Percentiles rank a stretch among this genome's conserved stretches.
Evolutionary conservation across 2,113 vertebrate species (phyloP).

Genomic region (Dromas ardeola): DNA sequence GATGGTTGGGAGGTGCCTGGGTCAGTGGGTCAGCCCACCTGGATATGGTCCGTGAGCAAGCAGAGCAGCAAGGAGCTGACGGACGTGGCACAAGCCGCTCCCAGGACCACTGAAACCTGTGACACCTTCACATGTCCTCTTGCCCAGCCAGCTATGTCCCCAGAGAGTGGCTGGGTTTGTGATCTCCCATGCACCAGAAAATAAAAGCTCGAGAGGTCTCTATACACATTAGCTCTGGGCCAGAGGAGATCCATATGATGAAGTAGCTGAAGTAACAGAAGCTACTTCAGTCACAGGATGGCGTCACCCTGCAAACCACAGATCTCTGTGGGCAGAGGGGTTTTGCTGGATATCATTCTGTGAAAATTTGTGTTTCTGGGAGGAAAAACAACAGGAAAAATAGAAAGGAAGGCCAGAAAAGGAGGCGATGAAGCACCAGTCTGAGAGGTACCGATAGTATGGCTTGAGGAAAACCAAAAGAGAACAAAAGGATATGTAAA

Average conservation of each 20-base stretch:
- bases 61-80: neutral
- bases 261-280: neutral
- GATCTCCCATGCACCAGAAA: neutral
- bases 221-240: neutral
- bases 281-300: neutral
- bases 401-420: neutral
- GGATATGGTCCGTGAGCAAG: fast-evolving
- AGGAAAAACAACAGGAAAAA: neutral
- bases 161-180: neutral
- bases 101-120: neutral
- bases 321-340: neutral
- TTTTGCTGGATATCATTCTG: neutral
- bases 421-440: neutral
- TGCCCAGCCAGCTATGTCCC: neutral
- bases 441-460: neutral
- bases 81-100: neutral
- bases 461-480: neutral
- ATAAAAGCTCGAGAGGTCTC: neutral
- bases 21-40: neutral
- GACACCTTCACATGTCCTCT: neutral
- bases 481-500: neutral
- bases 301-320: neutral
- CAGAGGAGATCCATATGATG: neutral
- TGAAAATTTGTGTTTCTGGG: neutral
- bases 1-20: neutral